Evolutionary conservation across 1,140 invertebrate species (phyloP).

Genomic region (Rhynchophorus ferrugineus): DNA sequence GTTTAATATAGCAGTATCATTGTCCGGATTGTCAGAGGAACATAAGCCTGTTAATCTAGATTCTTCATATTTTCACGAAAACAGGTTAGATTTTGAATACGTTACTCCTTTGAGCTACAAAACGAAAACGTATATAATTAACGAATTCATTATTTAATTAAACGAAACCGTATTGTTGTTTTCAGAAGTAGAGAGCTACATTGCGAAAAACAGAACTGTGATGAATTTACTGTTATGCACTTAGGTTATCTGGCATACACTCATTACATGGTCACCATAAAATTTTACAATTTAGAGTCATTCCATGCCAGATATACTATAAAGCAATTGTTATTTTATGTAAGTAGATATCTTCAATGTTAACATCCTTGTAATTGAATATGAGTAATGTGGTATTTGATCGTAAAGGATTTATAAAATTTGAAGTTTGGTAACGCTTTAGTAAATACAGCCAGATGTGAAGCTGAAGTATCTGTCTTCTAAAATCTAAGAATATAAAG

Average conservation of each 20-base stretch:
- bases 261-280: slow-evolving; percentile 78
- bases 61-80: slow-evolving; percentile 55
- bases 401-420: too few species aligned
- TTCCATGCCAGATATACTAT: slow-evolving; percentile 80
- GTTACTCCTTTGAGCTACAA: neutral
- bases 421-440: too few species aligned
- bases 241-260: slow-evolving; percentile 83
- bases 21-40: slow-evolving; percentile 69
- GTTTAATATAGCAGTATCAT: slow-evolving; percentile 74
- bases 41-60: slow-evolving; percentile 60
- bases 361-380: too few species aligned
- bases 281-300: slow-evolving; percentile 75
- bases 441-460: too few species aligned
- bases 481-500: too few species aligned
- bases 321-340: slow-evolving; percentile 79
- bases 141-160: neutral
- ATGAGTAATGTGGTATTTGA: too few species aligned
- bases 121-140: neutral
- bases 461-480: too few species aligned
- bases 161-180: slow-evolving; percentile 2
- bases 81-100: slow-evolving; percentile 46
- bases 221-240: slow-evolving; percentile 82
- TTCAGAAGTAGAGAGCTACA: slow-evolving; percentile 68
- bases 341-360: too few species aligned
- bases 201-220: slow-evolving; percentile 75